Evolutionary conservation across 2,888 invertebrate genomes (phyloP).

Genomic region (Junonia oenone): DNA sequence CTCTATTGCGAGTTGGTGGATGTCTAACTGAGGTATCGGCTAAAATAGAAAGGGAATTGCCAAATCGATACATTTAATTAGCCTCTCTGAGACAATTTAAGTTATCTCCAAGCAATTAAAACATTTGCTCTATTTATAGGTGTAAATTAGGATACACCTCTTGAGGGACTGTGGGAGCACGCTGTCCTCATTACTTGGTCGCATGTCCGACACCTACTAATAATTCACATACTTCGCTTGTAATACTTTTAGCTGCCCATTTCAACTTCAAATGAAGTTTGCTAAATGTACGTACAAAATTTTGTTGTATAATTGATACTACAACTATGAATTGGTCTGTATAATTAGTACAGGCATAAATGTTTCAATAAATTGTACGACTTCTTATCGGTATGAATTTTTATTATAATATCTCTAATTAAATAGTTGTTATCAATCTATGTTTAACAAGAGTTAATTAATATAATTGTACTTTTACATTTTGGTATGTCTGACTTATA

Average conservation of each 20-base stretch:
- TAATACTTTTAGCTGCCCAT: constrained; percentile 72
- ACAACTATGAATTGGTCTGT: constrained; percentile 50
- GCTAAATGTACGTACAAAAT: constrained; percentile 58
- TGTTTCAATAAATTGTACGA: no score
- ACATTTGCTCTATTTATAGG: constrained; percentile 20
- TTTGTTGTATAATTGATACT: constrained; percentile 53
- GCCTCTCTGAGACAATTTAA: constrained; percentile 14
- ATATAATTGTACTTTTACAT: no score
- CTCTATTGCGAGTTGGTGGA: no score
- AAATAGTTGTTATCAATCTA: no score
- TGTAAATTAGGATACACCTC: constrained; percentile 18
- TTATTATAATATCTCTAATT: no score
- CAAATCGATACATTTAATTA: neutral
- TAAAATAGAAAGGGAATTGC: no score
- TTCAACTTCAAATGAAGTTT: constrained; percentile 70
- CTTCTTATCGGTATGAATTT: no score
- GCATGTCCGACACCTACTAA: constrained; percentile 63
- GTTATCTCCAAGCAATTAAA: constrained; percentile 18
- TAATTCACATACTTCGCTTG: constrained; percentile 66
- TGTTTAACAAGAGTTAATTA: no score
- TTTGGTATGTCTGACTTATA: no score
- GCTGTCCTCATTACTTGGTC: constrained; percentile 52
- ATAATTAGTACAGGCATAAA: no score
- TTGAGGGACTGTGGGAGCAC: constrained; percentile 31
- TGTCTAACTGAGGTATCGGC: no score